phyloP scores from a whole-genome alignment of 2,113 vertebrate species.

The Callaeas wilsoni region DNA sequence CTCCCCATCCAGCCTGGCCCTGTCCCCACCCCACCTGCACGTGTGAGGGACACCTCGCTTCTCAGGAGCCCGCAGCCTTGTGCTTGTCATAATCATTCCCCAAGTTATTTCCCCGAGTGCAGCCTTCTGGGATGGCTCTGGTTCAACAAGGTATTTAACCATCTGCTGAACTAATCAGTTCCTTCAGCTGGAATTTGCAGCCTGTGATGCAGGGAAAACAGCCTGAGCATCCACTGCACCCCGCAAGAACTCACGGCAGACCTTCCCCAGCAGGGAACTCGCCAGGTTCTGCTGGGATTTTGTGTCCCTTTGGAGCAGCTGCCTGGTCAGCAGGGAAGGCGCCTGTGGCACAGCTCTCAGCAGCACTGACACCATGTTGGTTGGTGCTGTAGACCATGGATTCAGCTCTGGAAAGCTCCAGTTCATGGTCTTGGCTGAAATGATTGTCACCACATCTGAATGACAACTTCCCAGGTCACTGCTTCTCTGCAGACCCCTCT shows the following conservation, averaged over 20 bases:
- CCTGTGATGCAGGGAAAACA: neutral
- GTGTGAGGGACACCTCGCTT: neutral
- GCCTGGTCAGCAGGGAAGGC: neutral
- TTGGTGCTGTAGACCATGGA: neutral
- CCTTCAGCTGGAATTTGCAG: neutral
- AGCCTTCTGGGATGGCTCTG: neutral
- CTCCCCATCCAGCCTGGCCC: neutral
- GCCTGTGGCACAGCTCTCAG: neutral
- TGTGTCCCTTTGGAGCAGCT: neutral
- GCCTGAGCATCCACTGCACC: neutral
- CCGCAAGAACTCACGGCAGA: neutral
- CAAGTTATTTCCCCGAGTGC: neutral
- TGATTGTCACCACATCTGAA: neutral
- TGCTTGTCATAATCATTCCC: neutral
- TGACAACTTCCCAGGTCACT: rapidly evolving
- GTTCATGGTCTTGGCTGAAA: neutral
- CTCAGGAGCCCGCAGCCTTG: neutral
- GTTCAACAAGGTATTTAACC: constrained; percentile 35
- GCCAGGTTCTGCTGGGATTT: neutral
- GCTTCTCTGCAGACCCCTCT: neutral
- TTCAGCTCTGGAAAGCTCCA: neutral
- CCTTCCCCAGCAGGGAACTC: neutral
- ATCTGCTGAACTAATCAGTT: neutral
- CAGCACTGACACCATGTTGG: neutral
- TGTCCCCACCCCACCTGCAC: neutral